Base-by-base conservation (phyloP, 2,113 vertebrate species). In the Blennius ocellaris region DNA sequence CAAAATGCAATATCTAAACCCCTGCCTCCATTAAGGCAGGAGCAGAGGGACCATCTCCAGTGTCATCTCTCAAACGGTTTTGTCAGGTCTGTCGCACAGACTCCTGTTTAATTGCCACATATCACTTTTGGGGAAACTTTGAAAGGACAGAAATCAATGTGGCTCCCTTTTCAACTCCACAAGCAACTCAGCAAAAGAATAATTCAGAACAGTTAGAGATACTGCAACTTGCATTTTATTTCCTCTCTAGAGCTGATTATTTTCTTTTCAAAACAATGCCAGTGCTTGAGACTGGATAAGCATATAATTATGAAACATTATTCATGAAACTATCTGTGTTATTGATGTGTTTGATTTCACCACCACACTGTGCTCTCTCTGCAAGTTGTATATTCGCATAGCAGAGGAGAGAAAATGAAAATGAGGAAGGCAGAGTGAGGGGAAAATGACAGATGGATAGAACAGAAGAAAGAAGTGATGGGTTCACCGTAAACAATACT, bases 1-100 rank as follows among this genome's bases (percentile, higher is more conserved):
- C 53, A 87, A 87, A 91, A 84, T 80, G 72, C 77, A 89, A 90
- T 87, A 80, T 80, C 67, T 59, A 73, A 88, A 76, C 67, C 58
- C 59, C 17, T 55, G 53, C 47, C 53, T 84, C 70, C 65, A 84
- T 82, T 66, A 73, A 61, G 78, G 73, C 81, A 49, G 79, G 80
- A 81, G 79, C 80, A 71, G 67, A 30, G 65, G 70, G 83, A 90
- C 10, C 5, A 39, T 81, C 65, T 57, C 39, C 58, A 53, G 14
- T 76, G 73, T 78, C 76, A 86, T 87, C 87, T 80, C 80, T 92
- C 81, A 86, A 68, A 81, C 49, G 66, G 30, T 82, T 87, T 87
- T 85, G 79, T 91, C 89, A 88, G 82, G 62, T 68, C 30, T 85
- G 80, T 86, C 36, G 64, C 44, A 48, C 40, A 61, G 73, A 52